Evolutionary conservation across 2,888 invertebrate genomes (phyloP).

Genomic region (Lysandra bellargus): DNA sequence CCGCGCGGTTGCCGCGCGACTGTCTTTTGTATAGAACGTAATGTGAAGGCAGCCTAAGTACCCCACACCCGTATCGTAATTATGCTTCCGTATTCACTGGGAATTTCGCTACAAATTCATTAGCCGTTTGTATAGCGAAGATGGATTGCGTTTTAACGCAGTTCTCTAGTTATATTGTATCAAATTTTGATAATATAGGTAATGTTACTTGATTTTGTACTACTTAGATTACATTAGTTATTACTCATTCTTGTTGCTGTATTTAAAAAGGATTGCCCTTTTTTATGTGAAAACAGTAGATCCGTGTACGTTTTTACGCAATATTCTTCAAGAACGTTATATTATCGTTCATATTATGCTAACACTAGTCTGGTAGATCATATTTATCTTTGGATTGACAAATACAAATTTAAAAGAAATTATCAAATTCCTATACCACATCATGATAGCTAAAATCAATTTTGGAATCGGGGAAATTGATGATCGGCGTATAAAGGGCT

Average conservation of each 20-base stretch:
- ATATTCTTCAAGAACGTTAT: too few species aligned
- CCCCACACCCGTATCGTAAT: conserved; percentile 58
- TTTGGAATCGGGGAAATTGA: conserved; percentile 65
- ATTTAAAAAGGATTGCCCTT: too few species aligned
- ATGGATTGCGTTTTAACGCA: conserved; percentile 35
- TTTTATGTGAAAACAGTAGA: too few species aligned
- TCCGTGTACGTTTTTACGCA: too few species aligned
- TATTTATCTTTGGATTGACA: not conserved
- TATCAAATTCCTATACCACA: not conserved
- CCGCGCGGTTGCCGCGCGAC: too few species aligned
- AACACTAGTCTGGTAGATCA: not conserved
- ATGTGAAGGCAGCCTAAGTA: too few species aligned
- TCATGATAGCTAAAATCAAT: conserved; percentile 56
- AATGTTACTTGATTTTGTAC: too few species aligned
- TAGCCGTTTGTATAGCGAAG: conserved; percentile 43
- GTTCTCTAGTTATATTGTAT: conserved; percentile 33
- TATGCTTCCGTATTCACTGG: conserved; percentile 44
- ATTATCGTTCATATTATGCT: too few species aligned
- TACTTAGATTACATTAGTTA: too few species aligned
- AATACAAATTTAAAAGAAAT: not conserved
- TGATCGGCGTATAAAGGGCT: conserved; percentile 71
- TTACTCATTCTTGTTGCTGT: too few species aligned
- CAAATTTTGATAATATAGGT: not conserved
- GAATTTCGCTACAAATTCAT: conserved; percentile 42
- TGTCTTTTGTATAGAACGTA: too few species aligned